Conservation (phyloP, 2,888 invertebrate species). For the Apodemia zela region DNA sequence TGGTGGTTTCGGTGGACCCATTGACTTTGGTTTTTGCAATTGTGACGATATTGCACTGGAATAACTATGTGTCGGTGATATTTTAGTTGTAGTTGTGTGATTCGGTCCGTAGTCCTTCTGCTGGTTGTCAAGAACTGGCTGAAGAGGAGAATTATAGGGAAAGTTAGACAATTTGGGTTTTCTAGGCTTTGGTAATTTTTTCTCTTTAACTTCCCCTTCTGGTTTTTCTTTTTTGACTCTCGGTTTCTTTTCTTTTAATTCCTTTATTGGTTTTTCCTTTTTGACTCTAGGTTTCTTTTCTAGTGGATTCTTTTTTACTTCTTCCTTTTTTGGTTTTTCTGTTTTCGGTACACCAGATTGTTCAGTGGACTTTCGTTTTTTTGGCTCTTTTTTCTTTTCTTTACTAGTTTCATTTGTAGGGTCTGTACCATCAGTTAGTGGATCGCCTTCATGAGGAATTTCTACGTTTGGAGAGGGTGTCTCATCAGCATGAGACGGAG, state of each 20-base stretch:
- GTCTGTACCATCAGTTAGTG: conserved; percentile 34
- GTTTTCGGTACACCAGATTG: conserved; percentile 42
- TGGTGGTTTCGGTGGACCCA: conserved; percentile 29
- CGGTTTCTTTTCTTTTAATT: conserved; percentile 35
- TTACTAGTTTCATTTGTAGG: conserved; percentile 26
- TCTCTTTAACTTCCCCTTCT: conserved; percentile 42
- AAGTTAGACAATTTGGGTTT: conserved; percentile 46
- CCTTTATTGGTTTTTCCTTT: conserved; percentile 38
- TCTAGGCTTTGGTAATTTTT: conserved; percentile 58
- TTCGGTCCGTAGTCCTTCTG: conserved; percentile 33
- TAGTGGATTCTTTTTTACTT: conserved; percentile 35
- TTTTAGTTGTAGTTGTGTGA: conserved; percentile 21
- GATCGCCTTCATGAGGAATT: conserved; percentile 32
- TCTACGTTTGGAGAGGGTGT: conserved; percentile 54
- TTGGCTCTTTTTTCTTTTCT: conserved; percentile 46
- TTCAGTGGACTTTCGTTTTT: conserved; percentile 50
- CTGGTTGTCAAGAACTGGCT: conserved; percentile 47
- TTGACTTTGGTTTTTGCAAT: conserved; percentile 23
- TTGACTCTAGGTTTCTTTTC: conserved; percentile 38
- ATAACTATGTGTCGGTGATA: conserved; percentile 3
- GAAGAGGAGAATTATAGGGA: conserved; percentile 51
- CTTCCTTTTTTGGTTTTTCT: conserved; percentile 41
- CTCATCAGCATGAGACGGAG: not conserved
- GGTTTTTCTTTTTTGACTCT: conserved; percentile 39
- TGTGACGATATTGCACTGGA: conserved; percentile 16